Percentiles rank a stretch among this genome's conserved stretches.
Evolutionary conservation across 2,888 invertebrate genomes (phyloP).

Genomic region (Pheosia gnoma): DNA sequence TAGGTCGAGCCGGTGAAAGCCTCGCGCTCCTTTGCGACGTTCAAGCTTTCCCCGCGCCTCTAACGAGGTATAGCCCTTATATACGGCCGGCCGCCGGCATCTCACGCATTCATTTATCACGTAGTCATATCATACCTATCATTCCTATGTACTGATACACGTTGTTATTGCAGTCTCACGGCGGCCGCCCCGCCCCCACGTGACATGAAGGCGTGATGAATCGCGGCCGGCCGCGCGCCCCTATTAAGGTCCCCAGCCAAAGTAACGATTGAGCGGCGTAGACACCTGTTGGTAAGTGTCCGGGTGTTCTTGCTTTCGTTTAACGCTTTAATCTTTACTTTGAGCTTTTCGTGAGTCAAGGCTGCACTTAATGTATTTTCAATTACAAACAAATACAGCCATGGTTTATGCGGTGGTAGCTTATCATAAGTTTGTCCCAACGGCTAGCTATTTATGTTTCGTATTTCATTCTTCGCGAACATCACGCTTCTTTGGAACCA

Average conservation of each 20-base stretch:
- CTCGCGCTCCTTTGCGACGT: slow-evolving; percentile 90
- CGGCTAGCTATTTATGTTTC: slow-evolving; percentile 40
- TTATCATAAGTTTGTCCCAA: slow-evolving; percentile 43
- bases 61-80: slow-evolving; percentile 87
- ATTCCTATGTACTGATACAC: slow-evolving; percentile 77
- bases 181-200: slow-evolving; percentile 70
- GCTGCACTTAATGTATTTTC: slow-evolving; percentile 53
- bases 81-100: slow-evolving; percentile 68
- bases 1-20: slow-evolving; percentile 70
- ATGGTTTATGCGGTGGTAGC: slow-evolving; percentile 51
- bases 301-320: slow-evolving; percentile 82
- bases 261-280: slow-evolving; percentile 82
- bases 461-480: slow-evolving; percentile 30
- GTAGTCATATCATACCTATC: slow-evolving; percentile 67
- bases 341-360: slow-evolving; percentile 76
- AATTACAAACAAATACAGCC: slow-evolving; percentile 33
- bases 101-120: slow-evolving; percentile 81
- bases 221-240: slow-evolving; percentile 80
- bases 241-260: slow-evolving; percentile 74
- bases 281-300: slow-evolving; percentile 83
- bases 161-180: slow-evolving; percentile 81
- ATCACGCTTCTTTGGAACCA: slow-evolving; percentile 26
- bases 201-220: slow-evolving; percentile 79
- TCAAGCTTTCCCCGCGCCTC: slow-evolving; percentile 91
- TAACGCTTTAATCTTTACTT: slow-evolving; percentile 83